Percentiles rank a stretch among this genome's conserved stretches.
These are phyloP conservation scores for Dynastes tityus DNA, from an alignment of 2,888 invertebrate species.

Conservation along the genomic window DNA sequence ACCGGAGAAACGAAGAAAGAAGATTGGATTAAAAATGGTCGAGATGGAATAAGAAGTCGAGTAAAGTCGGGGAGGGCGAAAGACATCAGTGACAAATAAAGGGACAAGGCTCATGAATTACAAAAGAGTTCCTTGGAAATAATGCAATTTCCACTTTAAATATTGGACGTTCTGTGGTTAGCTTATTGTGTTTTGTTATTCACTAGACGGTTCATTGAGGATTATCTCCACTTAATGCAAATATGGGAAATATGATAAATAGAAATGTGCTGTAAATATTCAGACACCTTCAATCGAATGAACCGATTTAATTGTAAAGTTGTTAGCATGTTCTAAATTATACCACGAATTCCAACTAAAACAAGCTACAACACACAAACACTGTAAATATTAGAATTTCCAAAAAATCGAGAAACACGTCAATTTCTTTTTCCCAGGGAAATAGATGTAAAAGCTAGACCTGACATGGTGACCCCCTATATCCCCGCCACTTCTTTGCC, in stretches of 20 bases:
- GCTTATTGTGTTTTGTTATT: constrained; percentile 38
- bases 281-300: too few species aligned
- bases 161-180: constrained; percentile 42
- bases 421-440: too few species aligned
- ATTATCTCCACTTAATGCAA: constrained; percentile 5
- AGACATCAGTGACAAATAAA: constrained; percentile 71
- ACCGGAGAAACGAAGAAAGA: constrained; percentile 51
- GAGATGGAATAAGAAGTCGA: constrained; percentile 62
- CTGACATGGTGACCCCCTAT: too few species aligned
- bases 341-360: too few species aligned
- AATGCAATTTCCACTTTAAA: constrained; percentile 48
- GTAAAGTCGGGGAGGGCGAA: constrained; percentile 63
- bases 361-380: too few species aligned
- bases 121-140: constrained; percentile 64
- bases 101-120: constrained; percentile 71
- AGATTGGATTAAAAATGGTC: constrained; percentile 56
- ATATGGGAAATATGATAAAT: not conserved
- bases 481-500: too few species aligned
- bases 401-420: too few species aligned
- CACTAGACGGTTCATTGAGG: not conserved
- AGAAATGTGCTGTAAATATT: too few species aligned
- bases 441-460: too few species aligned
- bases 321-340: too few species aligned
- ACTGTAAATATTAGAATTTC: too few species aligned
- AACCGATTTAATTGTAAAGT: too few species aligned